Conservation (phyloP, 2,888 invertebrate genomes). For the Calliopum simillimum region DNA sequence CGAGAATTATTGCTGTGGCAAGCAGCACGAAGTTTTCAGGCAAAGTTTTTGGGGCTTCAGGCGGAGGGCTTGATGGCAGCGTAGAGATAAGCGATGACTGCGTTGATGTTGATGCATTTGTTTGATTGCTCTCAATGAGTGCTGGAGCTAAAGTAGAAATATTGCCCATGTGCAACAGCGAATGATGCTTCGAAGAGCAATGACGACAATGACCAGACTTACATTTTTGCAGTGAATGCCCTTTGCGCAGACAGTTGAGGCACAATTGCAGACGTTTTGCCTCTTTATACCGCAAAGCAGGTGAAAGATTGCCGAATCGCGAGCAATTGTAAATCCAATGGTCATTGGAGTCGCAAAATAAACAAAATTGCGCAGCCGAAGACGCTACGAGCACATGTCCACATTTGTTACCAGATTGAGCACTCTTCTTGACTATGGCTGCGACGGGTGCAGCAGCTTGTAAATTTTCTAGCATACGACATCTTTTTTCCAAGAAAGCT, state of each 20-base stretch:
- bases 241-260: conserved; percentile 43
- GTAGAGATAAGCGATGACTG: conserved; percentile 28
- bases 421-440: conserved; percentile 13
- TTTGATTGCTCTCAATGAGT: not conserved
- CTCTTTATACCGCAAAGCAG: conserved; percentile 31
- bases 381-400: conserved; percentile 32
- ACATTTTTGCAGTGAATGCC: conserved; percentile 40
- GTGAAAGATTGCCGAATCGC: conserved; percentile 27
- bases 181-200: conserved; percentile 40
- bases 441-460: conserved; percentile 19
- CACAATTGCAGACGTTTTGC: conserved; percentile 37
- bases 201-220: conserved; percentile 39
- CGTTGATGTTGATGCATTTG: not conserved
- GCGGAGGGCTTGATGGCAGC: not conserved
- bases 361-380: not conserved
- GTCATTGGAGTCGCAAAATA: conserved; percentile 30
- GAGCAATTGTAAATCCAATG: conserved; percentile 30
- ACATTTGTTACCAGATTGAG: not conserved
- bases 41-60: conserved; percentile 8
- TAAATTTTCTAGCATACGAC: conserved; percentile 32
- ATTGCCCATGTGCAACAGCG: conserved; percentile 38
- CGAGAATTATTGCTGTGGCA: conserved; percentile 32
- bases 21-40: conserved; percentile 29
- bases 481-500: conserved; percentile 34
- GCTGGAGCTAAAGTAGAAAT: not conserved